Evolutionary conservation across 2,888 invertebrate species (phyloP), one percentile per base, ranked within the genome.

Genomic region (Epirrhoe tristata): DNA sequence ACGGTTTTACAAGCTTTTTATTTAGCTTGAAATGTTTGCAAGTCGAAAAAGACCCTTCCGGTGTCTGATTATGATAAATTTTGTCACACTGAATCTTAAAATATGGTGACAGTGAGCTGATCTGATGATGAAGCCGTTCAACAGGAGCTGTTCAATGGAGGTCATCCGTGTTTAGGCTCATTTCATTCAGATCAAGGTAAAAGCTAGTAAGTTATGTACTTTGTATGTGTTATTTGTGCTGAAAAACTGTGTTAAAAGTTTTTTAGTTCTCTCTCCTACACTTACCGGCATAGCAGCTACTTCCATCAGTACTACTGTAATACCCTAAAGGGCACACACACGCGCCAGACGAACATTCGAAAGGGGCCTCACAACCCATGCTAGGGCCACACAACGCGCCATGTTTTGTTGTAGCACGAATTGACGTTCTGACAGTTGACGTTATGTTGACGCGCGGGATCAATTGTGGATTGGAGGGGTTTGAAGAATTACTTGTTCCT

Each of bases 251-350:
- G 6, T 32, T 32, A 7, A 34, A 6, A 0, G 39, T 10, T 39
- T 39, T 39, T 39, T 8, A 39, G 3, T 39, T 39, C 24, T 24
- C 24, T 1, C 24, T 24, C 24, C 3, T 10, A 8, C 0, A 68
- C 74, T 75, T 69, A 93, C 93, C 89, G 56, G 93, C 91, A 8
- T 84, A 83, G 53, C 93, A 93, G 0, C 24, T 31, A 0, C 14
- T 69, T 0, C 80, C 81, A 46, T 80, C 72, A 0, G 62, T 69
- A 60, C 73, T 82, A 0, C 77, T 74, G 32, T 90, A 93, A 59
- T 88, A 93, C 0, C 93, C 93, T 0, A 76, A 3, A 0, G 90
- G 88, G 48, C 93, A 93, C 0, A 89, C 70, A 34, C 93, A 93
- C 0, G 75, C 71, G 0, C 86, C 88, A 0, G 48, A 5, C 0